Evolutionary conservation across 1,140 invertebrate genomes (phyloP).

Genomic region (Harpegnathos saltator): DNA sequence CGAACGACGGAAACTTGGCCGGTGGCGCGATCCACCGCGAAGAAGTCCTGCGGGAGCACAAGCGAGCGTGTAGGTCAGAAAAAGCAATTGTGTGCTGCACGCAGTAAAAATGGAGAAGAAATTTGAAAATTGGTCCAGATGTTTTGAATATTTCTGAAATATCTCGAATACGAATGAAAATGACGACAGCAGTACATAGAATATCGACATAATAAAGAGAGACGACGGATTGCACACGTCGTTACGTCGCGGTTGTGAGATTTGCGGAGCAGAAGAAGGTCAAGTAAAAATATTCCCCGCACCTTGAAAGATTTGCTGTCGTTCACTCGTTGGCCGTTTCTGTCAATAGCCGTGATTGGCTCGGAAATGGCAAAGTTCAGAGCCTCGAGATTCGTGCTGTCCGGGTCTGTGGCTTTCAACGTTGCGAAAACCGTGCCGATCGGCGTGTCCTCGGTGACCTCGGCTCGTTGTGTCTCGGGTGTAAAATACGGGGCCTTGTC

Average conservation of each 20-base stretch:
- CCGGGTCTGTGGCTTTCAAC: slow-evolving; percentile 93
- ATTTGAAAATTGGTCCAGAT: too few relatives aligned
- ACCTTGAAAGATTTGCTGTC: slow-evolving; percentile 82
- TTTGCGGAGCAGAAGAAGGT: neutral
- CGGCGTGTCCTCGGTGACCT: slow-evolving; percentile 92
- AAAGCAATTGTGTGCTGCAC: too few relatives aligned
- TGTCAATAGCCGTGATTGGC: slow-evolving; percentile 92
- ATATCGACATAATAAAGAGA: too few relatives aligned
- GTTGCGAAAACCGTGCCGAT: slow-evolving; percentile 91
- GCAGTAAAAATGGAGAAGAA: too few relatives aligned
- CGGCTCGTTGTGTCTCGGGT: slow-evolving; percentile 92
- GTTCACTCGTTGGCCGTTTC: slow-evolving; percentile 92
- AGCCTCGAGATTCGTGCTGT: slow-evolving; percentile 89
- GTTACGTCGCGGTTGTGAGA: too few relatives aligned
- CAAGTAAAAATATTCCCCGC: slow-evolving; percentile 28
- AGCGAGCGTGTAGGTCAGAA: too few relatives aligned
- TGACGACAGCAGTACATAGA: too few relatives aligned
- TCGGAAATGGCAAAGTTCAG: slow-evolving; percentile 91
- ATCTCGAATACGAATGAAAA: too few relatives aligned
- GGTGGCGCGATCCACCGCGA: slow-evolving; percentile 89
- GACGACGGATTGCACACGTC: too few relatives aligned
- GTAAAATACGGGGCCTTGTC: slow-evolving; percentile 95
- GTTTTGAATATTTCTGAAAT: too few relatives aligned
- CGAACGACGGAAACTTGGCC: slow-evolving; percentile 91
- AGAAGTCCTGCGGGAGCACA: slow-evolving; percentile 89